Evolutionary conservation across 64 coral and sea anemone species (phyloP), one percentile per base, ranked within the genome.

Genomic region (Cladopsammia gracilis): DNA sequence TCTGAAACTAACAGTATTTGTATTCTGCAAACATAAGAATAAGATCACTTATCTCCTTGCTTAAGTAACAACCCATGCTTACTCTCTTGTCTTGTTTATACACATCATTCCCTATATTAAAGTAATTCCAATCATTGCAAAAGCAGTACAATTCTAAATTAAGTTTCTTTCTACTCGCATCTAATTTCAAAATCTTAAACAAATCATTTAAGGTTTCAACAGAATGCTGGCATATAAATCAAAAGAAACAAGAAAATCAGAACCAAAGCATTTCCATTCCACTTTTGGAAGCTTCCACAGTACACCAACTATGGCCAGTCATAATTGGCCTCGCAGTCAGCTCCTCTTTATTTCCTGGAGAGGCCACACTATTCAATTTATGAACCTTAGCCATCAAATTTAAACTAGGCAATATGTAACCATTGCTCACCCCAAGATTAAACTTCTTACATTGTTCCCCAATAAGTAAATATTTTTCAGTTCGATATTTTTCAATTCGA

Each of bases 381-480:
- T 86, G 82, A 6, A 86, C 82, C 64, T 86, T 69, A 20, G 82
- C 61, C 19, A 86, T 23, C 20, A 86, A 86, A 68, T 86, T 86
- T 48, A n/a, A n/a, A n/a, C n/a, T n/a, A n/a, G n/a, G n/a, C n/a
- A n/a, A n/a, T n/a, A n/a, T n/a, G n/a, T n/a, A 86, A 46, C 67
- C 82, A 69, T 86, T 12, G 1, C 16, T 7, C 0, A 14, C 19
- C 26, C 48, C 34, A 10, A 34, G 13, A 45, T 26, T 66, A 46
- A 86, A 86, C 24, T 19, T 12, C 10, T 4, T 19, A 19, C 15
- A 49, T 14, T 66, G 11, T 13, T 25, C 1, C 1, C 7, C n/a
- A 13, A 23, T 49, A 2, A 66, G 4, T 45, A 86, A 11, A 67
- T 42, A 14, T 69, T 12, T 19, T 47, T 42, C 15, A 26, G 3